Conservation (phyloP, 2,888 invertebrate species). For the Heliconius aoede region DNA sequence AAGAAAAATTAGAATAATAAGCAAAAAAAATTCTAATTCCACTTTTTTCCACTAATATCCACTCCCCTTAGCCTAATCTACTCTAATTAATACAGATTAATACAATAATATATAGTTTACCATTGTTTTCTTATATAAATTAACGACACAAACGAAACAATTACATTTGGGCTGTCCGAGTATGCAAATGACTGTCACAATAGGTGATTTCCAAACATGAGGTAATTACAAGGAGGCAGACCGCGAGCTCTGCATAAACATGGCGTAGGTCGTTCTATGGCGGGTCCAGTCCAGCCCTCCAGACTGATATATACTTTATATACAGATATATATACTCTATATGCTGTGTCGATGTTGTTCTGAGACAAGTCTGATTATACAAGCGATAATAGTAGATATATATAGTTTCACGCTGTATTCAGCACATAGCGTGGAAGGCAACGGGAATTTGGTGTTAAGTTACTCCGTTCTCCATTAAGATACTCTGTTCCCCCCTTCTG, state of each 20-base stretch:
- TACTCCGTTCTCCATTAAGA: too few relatives aligned
- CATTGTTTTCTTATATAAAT: not conserved
- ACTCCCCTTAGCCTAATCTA: too few relatives aligned
- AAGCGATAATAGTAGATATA: not conserved
- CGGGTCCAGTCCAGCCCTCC: not conserved
- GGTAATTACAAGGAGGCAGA: slow-evolving; percentile 35
- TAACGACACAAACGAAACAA: slow-evolving; percentile 3
- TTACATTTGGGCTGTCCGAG: not conserved
- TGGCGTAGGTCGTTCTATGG: slow-evolving; percentile 23
- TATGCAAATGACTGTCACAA: slow-evolving; percentile 26
- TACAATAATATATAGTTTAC: not conserved
- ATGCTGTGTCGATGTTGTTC: not conserved
- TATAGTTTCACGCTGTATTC: too few relatives aligned
- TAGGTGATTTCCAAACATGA: slow-evolving; percentile 32
- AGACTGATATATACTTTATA: not conserved
- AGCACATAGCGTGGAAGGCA: too few relatives aligned
- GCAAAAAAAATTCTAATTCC: too few relatives aligned
- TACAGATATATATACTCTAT: not conserved
- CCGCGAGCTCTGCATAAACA: slow-evolving; percentile 35
- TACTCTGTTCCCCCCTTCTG: not conserved
- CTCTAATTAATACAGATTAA: too few relatives aligned
- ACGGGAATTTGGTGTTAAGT: too few relatives aligned
- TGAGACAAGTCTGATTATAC: not conserved
- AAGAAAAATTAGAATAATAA: too few relatives aligned
- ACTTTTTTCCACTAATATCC: too few relatives aligned